Conservation (phyloP, 92 coral and sea anemone genomes). For the Scolanthus callimorphus region DNA sequence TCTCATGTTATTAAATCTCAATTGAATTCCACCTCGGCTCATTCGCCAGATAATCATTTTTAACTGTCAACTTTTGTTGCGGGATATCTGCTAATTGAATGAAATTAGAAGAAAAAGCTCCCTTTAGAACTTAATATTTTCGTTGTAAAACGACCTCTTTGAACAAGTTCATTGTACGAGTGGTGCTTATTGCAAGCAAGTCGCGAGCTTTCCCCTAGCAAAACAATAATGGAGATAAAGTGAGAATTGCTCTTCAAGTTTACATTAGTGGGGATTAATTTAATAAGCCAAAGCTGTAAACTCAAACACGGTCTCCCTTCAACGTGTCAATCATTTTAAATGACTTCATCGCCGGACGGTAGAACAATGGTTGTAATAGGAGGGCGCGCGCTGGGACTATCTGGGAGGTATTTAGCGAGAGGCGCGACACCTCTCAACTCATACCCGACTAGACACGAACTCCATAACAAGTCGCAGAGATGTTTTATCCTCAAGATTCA, state of each 20-base stretch:
- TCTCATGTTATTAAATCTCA: conserved; percentile 52
- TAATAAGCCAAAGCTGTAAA: conserved; percentile 55
- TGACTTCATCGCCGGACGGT: conserved; percentile 37
- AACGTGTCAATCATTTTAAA: conserved; percentile 60
- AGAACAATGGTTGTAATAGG: conserved; percentile 34
- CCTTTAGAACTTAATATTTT: not conserved
- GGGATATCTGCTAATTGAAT: conserved; percentile 31
- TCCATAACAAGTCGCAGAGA: too few relatives aligned
- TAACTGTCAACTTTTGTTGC: conserved; percentile 44
- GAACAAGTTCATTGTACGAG: too few relatives aligned
- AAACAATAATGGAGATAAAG: not conserved
- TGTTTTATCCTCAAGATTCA: conserved; percentile 70
- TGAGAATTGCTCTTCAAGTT: conserved; percentile 3
- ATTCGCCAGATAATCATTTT: conserved; percentile 54
- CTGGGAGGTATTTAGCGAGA: too few relatives aligned
- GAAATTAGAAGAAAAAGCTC: conserved; percentile 10
- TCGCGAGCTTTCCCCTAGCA: not conserved
- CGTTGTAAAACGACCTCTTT: not conserved
- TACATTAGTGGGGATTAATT: conserved; percentile 39
- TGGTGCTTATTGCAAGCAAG: not conserved
- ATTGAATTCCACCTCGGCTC: conserved; percentile 57
- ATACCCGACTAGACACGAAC: not conserved
- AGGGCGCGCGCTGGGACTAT: conserved; percentile 6
- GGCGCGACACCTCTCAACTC: too few relatives aligned
- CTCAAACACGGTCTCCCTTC: conserved; percentile 46